Evolutionary conservation across 2,888 invertebrate genomes (phyloP).

Genomic region (Cheilosia scutellata): DNA sequence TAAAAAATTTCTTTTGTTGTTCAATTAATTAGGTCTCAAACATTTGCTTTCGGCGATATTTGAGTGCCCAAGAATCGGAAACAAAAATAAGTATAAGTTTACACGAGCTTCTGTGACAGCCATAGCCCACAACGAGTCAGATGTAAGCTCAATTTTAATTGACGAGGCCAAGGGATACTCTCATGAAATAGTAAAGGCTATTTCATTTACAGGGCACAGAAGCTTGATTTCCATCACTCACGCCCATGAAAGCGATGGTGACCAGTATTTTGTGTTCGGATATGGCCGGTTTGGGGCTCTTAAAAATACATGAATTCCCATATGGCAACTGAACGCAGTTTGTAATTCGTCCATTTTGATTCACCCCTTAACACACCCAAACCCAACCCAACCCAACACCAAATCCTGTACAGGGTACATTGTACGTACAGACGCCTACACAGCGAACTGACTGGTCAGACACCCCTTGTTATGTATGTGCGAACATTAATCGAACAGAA

Average conservation of each 20-base stretch:
- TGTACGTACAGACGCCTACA: conserved; percentile 7
- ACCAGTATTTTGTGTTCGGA: conserved; percentile 37
- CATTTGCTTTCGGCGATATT: conserved; percentile 41
- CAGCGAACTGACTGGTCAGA: conserved; percentile 48
- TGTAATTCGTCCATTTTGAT: conserved; percentile 65
- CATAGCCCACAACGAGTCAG: conserved; percentile 2
- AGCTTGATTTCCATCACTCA: conserved; percentile 60
- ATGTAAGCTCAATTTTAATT: conserved; percentile 41
- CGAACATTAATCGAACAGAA: conserved; percentile 76
- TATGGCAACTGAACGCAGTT: conserved; percentile 54
- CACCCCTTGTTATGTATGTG: conserved; percentile 59
- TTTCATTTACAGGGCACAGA: conserved; percentile 37
- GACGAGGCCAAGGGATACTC: conserved; percentile 36
- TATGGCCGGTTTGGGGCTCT: conserved; percentile 45
- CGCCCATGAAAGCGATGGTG: conserved; percentile 51
- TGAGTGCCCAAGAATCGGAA: conserved; percentile 34
- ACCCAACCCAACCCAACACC: conserved; percentile 12
- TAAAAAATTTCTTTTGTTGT: conserved; percentile 31
- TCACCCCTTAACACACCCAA: conserved; percentile 57
- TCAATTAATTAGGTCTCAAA: conserved; percentile 37
- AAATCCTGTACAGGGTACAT: neutral
- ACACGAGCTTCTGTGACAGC: conserved; percentile 23
- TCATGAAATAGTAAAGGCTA: conserved; percentile 44
- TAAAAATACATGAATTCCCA: conserved; percentile 64
- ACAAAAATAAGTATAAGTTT: conserved; percentile 39